phyloP scores from a whole-genome alignment of 2,113 vertebrate species.

The Pseudorectes ferrugineus region DNA sequence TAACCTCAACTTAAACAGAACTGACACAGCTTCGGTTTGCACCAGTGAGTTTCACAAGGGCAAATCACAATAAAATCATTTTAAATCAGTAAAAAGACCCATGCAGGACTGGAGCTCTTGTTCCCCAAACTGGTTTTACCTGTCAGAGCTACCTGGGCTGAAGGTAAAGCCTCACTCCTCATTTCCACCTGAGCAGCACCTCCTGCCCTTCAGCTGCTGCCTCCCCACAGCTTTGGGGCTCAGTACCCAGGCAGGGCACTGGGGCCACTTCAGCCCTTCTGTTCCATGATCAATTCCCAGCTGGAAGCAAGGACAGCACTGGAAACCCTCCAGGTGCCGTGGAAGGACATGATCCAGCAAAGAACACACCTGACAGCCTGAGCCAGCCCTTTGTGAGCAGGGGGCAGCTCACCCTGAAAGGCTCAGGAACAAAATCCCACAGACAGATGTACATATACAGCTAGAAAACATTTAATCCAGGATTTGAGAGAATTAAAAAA shows the following conservation, averaged over 20 bases:
- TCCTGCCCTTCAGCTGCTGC: not conserved
- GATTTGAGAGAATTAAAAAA: not conserved
- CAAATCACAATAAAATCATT: not conserved
- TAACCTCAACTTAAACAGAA: not conserved
- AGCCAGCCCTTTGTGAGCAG: not conserved
- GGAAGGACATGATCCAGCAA: not conserved
- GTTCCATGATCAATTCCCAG: not conserved
- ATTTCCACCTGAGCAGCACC: not conserved
- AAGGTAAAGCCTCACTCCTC: not conserved
- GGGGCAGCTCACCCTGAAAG: not conserved
- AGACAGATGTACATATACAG: fast-evolving
- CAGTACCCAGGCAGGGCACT: fast-evolving
- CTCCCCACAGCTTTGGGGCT: not conserved
- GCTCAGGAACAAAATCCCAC: not conserved
- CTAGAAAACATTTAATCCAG: not conserved
- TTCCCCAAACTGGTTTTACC: not conserved
- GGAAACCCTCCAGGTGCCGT: not conserved
- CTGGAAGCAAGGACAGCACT: not conserved
- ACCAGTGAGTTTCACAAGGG: not conserved
- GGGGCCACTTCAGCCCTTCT: not conserved
- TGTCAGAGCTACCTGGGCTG: not conserved
- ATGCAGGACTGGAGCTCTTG: not conserved
- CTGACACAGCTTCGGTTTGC: not conserved
- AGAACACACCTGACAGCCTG: not conserved
- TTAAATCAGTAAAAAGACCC: not conserved